Percentiles rank a stretch among this genome's conserved stretches.
phyloP scores from a whole-genome alignment of 1,140 invertebrate genomes.

The Medauroidea extradentata region DNA sequence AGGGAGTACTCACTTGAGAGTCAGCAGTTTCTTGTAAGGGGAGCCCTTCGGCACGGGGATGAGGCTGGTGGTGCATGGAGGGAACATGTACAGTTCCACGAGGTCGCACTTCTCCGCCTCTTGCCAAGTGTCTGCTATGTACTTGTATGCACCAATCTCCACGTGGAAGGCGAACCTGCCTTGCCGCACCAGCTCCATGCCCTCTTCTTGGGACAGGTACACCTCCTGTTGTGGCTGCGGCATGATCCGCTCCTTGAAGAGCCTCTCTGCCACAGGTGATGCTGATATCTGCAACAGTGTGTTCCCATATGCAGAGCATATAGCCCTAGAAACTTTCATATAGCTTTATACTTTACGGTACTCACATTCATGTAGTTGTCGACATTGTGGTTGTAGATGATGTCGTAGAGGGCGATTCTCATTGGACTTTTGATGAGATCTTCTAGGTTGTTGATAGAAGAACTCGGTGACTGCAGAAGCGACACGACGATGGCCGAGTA shows the following conservation, averaged over 20 bases:
- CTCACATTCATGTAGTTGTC: conserved; percentile 55
- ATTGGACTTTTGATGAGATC: conserved; percentile 58
- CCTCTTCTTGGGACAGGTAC: not conserved
- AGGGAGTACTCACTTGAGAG: not conserved
- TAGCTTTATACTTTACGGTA: conserved; percentile 21
- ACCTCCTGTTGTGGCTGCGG: not conserved
- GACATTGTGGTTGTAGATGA: conserved; percentile 47
- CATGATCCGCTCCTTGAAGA: not conserved
- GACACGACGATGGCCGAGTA: conserved; percentile 71
- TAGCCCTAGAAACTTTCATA: not conserved
- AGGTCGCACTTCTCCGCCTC: conserved; percentile 1
- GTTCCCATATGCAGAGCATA: not conserved
- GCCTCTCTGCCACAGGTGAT: not conserved
- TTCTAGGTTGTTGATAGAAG: conserved; percentile 54
- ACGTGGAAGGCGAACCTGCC: conserved; percentile 1
- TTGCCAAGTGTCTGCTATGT: not conserved
- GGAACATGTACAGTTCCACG: conserved; percentile 1
- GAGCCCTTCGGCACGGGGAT: not conserved
- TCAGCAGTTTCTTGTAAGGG: not conserved
- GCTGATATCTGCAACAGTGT: not conserved
- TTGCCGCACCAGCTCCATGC: not conserved
- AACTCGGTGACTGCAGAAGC: conserved; percentile 56
- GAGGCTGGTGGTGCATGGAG: not conserved
- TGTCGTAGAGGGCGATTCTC: conserved; percentile 55
- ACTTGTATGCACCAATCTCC: not conserved